Evolutionary conservation across 2,888 invertebrate species (phyloP).

Genomic region (Serripes groenlandicus): DNA sequence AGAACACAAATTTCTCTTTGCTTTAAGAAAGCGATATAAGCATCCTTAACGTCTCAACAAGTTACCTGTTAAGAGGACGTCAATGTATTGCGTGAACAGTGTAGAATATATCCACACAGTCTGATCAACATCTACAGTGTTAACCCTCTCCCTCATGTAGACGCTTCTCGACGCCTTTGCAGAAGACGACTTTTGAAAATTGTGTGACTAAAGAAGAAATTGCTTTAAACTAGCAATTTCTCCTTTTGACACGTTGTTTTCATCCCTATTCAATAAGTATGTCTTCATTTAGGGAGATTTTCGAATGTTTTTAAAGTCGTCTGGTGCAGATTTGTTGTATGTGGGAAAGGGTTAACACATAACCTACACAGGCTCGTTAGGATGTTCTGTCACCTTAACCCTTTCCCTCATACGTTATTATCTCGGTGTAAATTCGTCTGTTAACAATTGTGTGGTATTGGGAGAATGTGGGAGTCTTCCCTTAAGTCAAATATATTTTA

Average conservation of each 20-base stretch:
- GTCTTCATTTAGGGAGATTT: background rate
- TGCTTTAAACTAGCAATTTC: background rate
- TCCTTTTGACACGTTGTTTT: background rate
- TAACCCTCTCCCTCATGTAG: background rate
- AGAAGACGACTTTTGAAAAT: background rate
- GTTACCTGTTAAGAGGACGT: too few relatives aligned
- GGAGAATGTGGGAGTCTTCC: too few relatives aligned
- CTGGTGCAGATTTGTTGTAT: background rate
- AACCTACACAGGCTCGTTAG: background rate
- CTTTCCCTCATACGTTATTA: too few relatives aligned
- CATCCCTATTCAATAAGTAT: background rate
- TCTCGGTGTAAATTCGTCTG: too few relatives aligned
- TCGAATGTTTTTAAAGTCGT: background rate
- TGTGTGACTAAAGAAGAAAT: background rate
- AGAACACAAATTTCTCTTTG: too few relatives aligned
- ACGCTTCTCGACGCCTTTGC: background rate
- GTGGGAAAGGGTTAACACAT: background rate
- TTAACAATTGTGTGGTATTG: too few relatives aligned
- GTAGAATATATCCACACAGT: background rate
- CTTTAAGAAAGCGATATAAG: too few relatives aligned
- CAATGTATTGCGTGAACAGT: too few relatives aligned
- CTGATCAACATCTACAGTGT: background rate
- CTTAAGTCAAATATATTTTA: too few relatives aligned
- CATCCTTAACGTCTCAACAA: too few relatives aligned
- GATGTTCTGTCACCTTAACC: too few relatives aligned